Evolutionary conservation across 2,113 vertebrate genomes (phyloP).

Genomic region (Erythrocebus patas): DNA sequence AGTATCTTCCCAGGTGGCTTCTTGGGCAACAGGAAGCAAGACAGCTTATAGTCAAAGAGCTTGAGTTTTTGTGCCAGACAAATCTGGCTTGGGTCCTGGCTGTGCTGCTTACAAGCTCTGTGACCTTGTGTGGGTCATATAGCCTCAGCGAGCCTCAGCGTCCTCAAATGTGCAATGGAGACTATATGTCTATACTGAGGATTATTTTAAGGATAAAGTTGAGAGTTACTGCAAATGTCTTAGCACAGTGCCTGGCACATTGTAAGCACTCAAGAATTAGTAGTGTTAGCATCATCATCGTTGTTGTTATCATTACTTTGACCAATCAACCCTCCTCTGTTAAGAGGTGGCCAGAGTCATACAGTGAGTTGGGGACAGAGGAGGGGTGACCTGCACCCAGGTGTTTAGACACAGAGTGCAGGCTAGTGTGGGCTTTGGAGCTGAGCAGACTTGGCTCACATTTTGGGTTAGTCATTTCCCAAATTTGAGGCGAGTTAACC

Average conservation of each 20-base stretch:
- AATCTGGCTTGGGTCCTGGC: not conserved
- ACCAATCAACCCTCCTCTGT: too few species aligned
- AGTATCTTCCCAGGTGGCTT: not conserved
- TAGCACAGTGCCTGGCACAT: not conserved
- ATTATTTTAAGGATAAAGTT: not conserved
- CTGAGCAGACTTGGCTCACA: not conserved
- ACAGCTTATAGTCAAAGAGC: not conserved
- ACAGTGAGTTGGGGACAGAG: not conserved
- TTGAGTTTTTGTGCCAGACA: not conserved
- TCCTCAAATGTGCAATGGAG: not conserved
- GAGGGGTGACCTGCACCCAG: not conserved
- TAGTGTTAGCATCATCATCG: not conserved
- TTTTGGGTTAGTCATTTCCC: not conserved
- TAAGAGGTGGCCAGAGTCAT: not conserved
- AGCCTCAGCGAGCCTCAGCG: not conserved
- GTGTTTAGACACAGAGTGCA: not conserved
- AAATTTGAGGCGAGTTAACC: not conserved
- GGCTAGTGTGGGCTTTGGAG: not conserved
- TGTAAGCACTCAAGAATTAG: not conserved
- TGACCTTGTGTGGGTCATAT: not conserved
- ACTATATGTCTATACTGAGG: not conserved
- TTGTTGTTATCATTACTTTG: not conserved
- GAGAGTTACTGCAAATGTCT: not conserved
- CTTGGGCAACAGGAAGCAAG: not conserved
- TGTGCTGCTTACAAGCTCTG: not conserved